Evolutionary conservation across 2,888 invertebrate species (phyloP).

Genomic region (Melanostoma scalare): DNA sequence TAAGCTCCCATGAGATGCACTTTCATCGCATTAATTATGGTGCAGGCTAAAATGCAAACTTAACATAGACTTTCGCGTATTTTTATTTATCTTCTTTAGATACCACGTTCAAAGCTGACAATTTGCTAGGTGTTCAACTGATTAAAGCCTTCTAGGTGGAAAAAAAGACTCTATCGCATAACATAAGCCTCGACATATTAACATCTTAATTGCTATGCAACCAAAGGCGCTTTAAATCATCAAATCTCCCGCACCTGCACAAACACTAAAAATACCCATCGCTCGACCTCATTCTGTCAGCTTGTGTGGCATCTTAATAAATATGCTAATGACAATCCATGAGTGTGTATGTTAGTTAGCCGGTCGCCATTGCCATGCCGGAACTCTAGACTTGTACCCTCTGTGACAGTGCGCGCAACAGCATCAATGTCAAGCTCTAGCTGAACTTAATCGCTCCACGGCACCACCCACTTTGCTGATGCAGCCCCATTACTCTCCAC

Average conservation of each 20-base stretch:
- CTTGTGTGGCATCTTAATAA: conserved; percentile 72
- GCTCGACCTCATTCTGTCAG: conserved; percentile 66
- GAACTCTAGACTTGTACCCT: conserved; percentile 24
- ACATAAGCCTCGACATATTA: conserved; percentile 42
- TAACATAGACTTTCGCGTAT: conserved; percentile 8
- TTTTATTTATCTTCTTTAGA: conserved; percentile 5
- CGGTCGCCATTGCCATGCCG: background rate
- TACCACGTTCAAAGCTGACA: conserved; percentile 44
- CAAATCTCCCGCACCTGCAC: conserved; percentile 53
- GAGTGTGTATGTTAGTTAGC: conserved; percentile 1
- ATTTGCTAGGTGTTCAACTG: conserved; percentile 66
- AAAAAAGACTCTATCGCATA: background rate
- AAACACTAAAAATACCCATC: conserved; percentile 49
- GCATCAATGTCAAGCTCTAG: conserved; percentile 32
- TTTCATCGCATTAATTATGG: conserved; percentile 6
- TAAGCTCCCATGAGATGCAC: background rate
- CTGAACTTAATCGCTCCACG: conserved; percentile 46
- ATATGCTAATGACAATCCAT: conserved; percentile 61
- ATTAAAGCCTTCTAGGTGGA: conserved; percentile 16
- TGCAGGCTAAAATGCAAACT: conserved; percentile 27
- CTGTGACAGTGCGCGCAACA: background rate
- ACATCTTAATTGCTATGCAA: conserved; percentile 66
- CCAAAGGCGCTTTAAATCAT: conserved; percentile 33
- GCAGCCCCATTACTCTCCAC: background rate
- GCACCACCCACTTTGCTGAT: conserved; percentile 54